Evolutionary conservation across 1,140 invertebrate species (phyloP).

Genomic region (Leptopilina boulardi): DNA sequence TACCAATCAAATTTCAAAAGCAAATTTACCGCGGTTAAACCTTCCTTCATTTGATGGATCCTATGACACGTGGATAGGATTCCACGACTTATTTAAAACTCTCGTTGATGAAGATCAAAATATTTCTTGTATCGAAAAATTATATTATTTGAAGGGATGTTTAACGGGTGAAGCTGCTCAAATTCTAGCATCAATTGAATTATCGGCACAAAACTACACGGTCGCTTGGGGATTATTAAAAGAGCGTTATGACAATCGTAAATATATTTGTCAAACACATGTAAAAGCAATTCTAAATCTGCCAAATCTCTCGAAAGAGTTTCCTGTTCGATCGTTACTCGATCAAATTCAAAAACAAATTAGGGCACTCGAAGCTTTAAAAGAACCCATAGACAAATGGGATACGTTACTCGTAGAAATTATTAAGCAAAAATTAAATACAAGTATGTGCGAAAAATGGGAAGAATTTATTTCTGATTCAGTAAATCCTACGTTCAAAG

Average conservation of each 20-base stretch:
- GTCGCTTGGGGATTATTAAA: constrained; percentile 15
- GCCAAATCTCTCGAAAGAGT: background rate
- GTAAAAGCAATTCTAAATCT: background rate
- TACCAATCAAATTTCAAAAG: background rate
- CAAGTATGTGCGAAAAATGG: background rate
- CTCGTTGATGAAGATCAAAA: background rate
- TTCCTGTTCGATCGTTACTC: background rate
- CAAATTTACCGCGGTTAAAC: background rate
- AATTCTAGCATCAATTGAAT: background rate
- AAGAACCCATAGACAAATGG: constrained; percentile 12
- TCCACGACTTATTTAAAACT: background rate
- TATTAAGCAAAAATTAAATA: background rate
- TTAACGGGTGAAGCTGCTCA: background rate
- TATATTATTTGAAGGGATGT: background rate
- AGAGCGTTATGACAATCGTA: constrained; percentile 9
- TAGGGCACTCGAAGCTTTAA: constrained; percentile 5
- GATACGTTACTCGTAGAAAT: background rate
- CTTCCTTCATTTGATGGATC: background rate
- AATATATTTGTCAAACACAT: constrained; percentile 11
- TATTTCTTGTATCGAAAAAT: background rate
- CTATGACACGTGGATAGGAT: background rate
- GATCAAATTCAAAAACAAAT: constrained; percentile 17
- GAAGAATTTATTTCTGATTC: background rate
- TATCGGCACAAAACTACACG: constrained; percentile 5
- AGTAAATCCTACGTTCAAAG: background rate